A percentile compares a stretch with the other conserved stretches of the same genome.
phyloP scores from a whole-genome alignment of 2,113 vertebrate genomes.

The Actenoides hombroni region DNA sequence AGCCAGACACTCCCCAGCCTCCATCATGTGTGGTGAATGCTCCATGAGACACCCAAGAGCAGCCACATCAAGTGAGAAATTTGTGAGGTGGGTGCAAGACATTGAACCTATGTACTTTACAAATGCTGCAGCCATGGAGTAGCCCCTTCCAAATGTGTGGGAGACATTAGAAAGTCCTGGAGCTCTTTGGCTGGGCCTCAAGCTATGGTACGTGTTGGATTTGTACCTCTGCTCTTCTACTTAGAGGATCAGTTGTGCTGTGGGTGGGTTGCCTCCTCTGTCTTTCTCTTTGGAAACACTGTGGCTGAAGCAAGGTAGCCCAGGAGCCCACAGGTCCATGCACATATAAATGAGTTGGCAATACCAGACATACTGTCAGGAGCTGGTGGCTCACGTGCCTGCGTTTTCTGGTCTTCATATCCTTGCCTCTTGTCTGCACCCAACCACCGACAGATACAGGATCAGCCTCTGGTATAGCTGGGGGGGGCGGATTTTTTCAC shows the following conservation, averaged over 20 bases:
- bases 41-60: not conserved
- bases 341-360: not conserved
- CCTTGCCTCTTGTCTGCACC: not conserved
- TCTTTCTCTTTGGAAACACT: not conserved
- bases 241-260: not conserved
- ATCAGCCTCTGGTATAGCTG: not conserved
- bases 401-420: not conserved
- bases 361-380: not conserved
- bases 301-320: not conserved
- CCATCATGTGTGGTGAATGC: accelerated
- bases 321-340: not conserved
- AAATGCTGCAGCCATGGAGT: not conserved
- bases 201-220: not conserved
- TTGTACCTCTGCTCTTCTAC: not conserved
- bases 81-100: accelerated
- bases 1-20: not conserved
- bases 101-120: not conserved
- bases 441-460: accelerated
- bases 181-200: not conserved
- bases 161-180: not conserved
- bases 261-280: not conserved
- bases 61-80: not conserved
- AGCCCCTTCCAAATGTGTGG: accelerated
- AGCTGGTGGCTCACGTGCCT: not conserved
- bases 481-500: accelerated